Conservation (phyloP, 2,888 invertebrate genomes). For the Tetragonisca angustula region DNA sequence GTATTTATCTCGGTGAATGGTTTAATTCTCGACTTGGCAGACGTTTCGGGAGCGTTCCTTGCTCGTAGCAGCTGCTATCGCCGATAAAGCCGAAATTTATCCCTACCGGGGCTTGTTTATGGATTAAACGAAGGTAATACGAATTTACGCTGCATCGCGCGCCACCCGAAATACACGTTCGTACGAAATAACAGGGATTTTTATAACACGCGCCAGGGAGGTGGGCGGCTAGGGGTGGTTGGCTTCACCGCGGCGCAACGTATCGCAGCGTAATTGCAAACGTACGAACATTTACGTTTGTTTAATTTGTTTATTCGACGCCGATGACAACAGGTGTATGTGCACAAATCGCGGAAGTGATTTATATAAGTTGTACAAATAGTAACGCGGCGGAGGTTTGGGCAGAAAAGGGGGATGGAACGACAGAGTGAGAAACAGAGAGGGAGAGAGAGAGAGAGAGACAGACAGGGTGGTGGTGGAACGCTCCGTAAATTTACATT, state of each 20-base stretch:
- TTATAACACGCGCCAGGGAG: slow-evolving; percentile 8
- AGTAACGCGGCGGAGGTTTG: slow-evolving; percentile 7
- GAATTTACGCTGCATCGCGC: slow-evolving; percentile 25
- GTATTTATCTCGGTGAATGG: no score
- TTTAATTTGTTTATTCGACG: slow-evolving; percentile 51
- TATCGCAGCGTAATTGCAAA: slow-evolving; percentile 40
- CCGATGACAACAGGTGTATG: slow-evolving; percentile 52
- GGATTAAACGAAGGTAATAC: slow-evolving; percentile 34
- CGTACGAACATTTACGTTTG: slow-evolving; percentile 47
- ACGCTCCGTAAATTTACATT: slow-evolving; percentile 52
- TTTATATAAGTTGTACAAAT: slow-evolving; percentile 57
- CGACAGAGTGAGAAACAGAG: no score
- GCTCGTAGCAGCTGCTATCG: slow-evolving; percentile 7
- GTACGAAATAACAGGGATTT: slow-evolving; percentile 15
- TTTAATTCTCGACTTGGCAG: neutral
- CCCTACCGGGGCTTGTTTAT: slow-evolving; percentile 17
- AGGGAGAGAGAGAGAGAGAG: neutral
- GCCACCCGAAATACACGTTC: neutral
- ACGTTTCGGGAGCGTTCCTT: neutral
- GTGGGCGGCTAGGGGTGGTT: no score
- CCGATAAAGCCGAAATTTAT: slow-evolving; percentile 38
- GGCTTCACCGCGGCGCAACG: neutral
- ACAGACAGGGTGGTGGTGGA: neutral
- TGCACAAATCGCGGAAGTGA: slow-evolving; percentile 48
- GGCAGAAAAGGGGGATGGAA: no score